Evolutionary conservation across 2,888 invertebrate genomes (phyloP), one percentile per base, ranked within the genome.

Genomic region (Drosophila conformis): DNA sequence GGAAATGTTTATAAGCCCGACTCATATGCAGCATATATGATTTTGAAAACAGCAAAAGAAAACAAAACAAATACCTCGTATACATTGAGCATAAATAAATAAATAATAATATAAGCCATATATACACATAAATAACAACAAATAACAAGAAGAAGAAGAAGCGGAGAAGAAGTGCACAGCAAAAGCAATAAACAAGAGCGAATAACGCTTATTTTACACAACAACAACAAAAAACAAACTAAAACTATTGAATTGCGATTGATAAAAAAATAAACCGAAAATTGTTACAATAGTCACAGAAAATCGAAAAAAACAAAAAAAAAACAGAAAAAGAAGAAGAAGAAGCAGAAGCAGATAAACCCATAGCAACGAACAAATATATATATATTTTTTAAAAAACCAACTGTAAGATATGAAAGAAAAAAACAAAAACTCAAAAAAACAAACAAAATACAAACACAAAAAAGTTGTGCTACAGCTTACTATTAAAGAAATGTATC

Each of bases 11-110:
- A 49, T 59, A 31, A 21, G 51, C 27, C 38, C 38, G 53, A 56
- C 49, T 42, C 52, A 49, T 56, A 57, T 51, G 52, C 66, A 70
- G 42, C 15, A 71, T 27, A 64, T 27, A 53, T 78, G 53, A 65
- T 54, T 68, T 74, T 69, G n/a, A 67, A 66, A 57, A 21, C 21
- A 46, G 53, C 40, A 66, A 68, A 58, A 35, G 48, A 75, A 72
- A 78, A 69, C 56, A 80, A 80, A 83, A 67, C 70, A 78, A 82
- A 81, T 80, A 83, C 84, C 82, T 82, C 78, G 81, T 83, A 83
- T 83, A 83, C 83, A 83, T 65, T 83, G 78, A 83, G 69, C 75
- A 80, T 71, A 78, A 78, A 68, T 76, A 75, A 62, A 76, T 78
- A 78, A 64, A 66, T 36, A 73, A 58, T 77, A 69, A 27, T 27